These are phyloP conservation scores for Cephalophus harveyi DNA, from an alignment of 2,113 vertebrate species.

Conservation along the genomic window DNA sequence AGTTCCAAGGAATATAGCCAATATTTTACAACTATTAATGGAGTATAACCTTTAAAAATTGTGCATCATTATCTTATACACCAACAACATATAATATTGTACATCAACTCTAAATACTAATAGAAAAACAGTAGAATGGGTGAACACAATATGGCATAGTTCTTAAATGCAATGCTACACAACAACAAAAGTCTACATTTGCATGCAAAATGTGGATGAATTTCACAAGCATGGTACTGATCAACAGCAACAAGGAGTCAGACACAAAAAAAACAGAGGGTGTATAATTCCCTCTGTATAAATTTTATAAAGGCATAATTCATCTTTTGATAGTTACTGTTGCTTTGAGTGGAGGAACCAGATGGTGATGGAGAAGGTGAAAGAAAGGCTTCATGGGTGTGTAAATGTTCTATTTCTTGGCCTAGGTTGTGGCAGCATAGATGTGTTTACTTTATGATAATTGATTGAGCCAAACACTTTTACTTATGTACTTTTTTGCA, in stretches of 20 bases:
- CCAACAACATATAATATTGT: background rate
- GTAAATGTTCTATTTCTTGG: background rate
- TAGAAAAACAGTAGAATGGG: background rate
- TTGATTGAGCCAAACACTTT: background rate
- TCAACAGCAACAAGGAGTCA: background rate
- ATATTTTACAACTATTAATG: background rate
- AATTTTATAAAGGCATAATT: background rate
- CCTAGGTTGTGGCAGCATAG: rapidly evolving
- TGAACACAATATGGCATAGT: background rate
- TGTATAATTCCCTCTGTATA: too few relatives aligned
- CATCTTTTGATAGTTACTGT: background rate
- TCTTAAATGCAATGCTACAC: background rate
- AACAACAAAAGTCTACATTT: background rate
- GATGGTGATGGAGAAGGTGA: background rate
- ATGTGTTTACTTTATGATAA: background rate
- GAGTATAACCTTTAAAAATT: background rate
- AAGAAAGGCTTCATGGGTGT: too few relatives aligned
- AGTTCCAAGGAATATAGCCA: background rate
- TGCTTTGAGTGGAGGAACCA: background rate
- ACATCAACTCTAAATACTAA: background rate
- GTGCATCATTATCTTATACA: background rate
- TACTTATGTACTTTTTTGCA: background rate
- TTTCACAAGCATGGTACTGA: too few relatives aligned
- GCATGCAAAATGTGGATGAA: background rate
- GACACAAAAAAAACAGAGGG: background rate